Base-by-base conservation (phyloP, 2,888 invertebrate species). In the Andrena praecox region DNA sequence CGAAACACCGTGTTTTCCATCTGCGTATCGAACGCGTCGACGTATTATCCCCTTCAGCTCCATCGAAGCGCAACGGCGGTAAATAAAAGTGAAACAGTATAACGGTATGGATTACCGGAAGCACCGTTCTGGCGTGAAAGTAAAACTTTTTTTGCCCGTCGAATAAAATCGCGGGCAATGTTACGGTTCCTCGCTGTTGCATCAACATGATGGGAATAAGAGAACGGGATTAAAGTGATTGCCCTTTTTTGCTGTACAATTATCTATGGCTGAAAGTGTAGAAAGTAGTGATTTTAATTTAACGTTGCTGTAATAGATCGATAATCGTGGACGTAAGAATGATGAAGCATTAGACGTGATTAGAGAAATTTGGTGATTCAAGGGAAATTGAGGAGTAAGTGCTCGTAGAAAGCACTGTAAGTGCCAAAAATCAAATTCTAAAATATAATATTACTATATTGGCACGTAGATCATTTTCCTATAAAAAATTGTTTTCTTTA, bases 181-280 rank as follows among this genome's bases (percentile, higher is more conserved):
- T 77, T 79, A 79, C 64, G 54, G n/a, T 69, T 50, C 24, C 16
- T 7, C n/a, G 50, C 3, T 24, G 67, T 62, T 71, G 62, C 80
- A 62, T 72, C 67, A 54, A 63, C 52, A 2, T 59, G 35, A 54
- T 56, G 56, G 67, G 54, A 31, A 24, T 33, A 62, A 56, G 27
- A 35, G 50, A 71, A 62, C 60, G 2, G 4, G 52, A 69, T 66
- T 42, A 59, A 66, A 24, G 69, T 42, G 27, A 74, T 74, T 54
- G 62, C 62, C 52, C 12, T 10, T 35, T 66, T 31, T 33, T 12
- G 48, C 6, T 24, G 33, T 35, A 48, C 20, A 54, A 62, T 80
- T 67, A 63, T 16, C 42, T 16, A 42, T 67, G n/a, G 8, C 2
- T 42, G 67, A 56, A 72, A 63, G 12, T 48, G 33, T 72, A 56